Evolutionary conservation across 2,888 invertebrate species (phyloP), one percentile per base, ranked within the genome.

Genomic region (Brenthis ino): DNA sequence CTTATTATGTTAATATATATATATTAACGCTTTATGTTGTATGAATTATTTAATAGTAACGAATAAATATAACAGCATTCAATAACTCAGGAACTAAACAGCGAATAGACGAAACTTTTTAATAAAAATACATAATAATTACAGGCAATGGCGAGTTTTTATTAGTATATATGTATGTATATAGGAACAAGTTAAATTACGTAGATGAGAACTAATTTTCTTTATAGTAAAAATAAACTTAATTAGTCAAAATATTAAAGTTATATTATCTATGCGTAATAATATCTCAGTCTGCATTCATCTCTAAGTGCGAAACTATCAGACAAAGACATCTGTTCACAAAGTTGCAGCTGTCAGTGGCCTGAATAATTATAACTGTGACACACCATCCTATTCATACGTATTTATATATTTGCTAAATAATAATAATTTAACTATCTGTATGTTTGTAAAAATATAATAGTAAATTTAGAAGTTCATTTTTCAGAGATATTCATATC

Each of bases 291-390:
- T 43, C 37, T 43, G 24, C 13, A 43, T 24, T 16, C 33, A 55
- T 55, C 47, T 60, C 16, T 48, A 58, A 65, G 54, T 68, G 61
- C 68, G 47, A 68, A 50, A 50, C n/a, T 68, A 53, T 53, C 11
- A 63, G 48, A 47, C 14, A 47, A 53, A 61, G 56, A 57, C 68
- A 65, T 67, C 48, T 64, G 56, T 64, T 53, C 28, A 70, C 64
- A 68, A 60, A 60, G 64, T 65, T 57, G 70, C 68, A 68, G 68
- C 70, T 65, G 70, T 64, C 65, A 65, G 43, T 70, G 70, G 48
- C 65, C 70, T 68, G 65, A 65, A 70, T 70, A 70, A 70, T 64
- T 70, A 64, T 68, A 70, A 68, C 68, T 61, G 20, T 50, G 58
- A 57, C 61, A 65, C 63, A 65, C 48, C 5, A 43, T 37, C 55